Percentiles rank a stretch among this genome's conserved stretches.
Conservation (phyloP, 2,797 vertebrate genomes). For the Trachops cirrhosus region DNA sequence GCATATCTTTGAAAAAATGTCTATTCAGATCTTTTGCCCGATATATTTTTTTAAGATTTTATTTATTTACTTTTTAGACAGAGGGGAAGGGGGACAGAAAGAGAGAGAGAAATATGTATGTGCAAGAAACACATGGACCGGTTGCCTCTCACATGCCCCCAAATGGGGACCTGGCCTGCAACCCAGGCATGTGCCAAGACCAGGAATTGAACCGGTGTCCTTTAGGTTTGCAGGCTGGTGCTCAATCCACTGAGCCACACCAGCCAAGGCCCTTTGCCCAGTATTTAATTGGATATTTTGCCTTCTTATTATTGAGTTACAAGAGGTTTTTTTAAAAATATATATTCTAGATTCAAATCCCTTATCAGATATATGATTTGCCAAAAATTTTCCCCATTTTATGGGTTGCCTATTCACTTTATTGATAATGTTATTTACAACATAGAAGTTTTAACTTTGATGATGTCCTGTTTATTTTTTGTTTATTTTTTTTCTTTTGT, state of each 20-base stretch:
- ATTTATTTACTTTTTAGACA: no score
- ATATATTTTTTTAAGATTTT: not conserved
- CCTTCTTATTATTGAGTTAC: not conserved
- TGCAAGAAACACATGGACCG: no score
- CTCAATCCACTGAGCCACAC: no score
- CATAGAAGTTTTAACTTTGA: not conserved
- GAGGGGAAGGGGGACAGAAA: no score
- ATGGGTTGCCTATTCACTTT: not conserved
- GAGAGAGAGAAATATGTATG: no score
- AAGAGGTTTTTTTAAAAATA: not conserved
- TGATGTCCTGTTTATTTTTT: not conserved
- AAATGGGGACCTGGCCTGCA: no score
- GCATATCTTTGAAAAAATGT: not conserved
- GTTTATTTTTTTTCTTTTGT: not conserved
- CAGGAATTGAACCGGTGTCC: no score
- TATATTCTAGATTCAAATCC: not conserved
- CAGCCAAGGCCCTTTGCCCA: not conserved
- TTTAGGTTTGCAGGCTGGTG: no score
- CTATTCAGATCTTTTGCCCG: not conserved
- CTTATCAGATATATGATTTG: not conserved
- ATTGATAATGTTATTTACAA: not conserved
- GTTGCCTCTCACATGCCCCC: no score
- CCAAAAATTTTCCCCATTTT: not conserved
- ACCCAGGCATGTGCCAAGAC: no score
- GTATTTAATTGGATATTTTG: not conserved